Percentiles rank a stretch among this genome's conserved stretches.
Evolutionary conservation across 2,888 invertebrate species (phyloP).

Genomic region (Julus scanicus): DNA sequence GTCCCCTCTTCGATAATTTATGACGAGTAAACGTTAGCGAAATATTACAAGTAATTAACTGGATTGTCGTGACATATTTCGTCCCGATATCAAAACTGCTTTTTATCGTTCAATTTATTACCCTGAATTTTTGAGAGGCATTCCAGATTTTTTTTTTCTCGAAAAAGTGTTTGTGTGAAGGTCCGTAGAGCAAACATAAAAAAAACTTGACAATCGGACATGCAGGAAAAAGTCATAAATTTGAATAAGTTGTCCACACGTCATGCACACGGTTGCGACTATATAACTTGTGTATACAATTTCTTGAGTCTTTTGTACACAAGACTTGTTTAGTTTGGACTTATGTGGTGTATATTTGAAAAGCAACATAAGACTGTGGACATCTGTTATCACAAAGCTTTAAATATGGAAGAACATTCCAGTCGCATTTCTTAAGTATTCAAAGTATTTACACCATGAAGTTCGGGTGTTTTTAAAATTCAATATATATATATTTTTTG

Average conservation of each 20-base stretch:
- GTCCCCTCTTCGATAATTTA: not conserved
- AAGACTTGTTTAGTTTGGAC: too few relatives aligned
- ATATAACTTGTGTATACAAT: too few relatives aligned
- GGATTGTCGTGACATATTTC: slow-evolving; percentile 27
- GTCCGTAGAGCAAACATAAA: not conserved
- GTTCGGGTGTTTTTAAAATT: too few relatives aligned
- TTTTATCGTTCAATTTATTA: slow-evolving; percentile 23
- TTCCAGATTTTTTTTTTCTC: not conserved
- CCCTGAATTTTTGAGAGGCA: not conserved
- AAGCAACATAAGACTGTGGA: too few relatives aligned
- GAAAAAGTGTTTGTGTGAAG: not conserved
- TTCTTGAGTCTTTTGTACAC: too few relatives aligned
- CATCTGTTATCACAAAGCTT: too few relatives aligned
- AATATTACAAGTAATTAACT: slow-evolving; percentile 10
- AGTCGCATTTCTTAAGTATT: too few relatives aligned
- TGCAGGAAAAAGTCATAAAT: slow-evolving; percentile 28
- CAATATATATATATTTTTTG: not conserved
- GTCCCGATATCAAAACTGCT: slow-evolving; percentile 11
- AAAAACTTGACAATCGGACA: not conserved
- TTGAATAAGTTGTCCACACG: slow-evolving; percentile 2
- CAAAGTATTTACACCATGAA: not conserved
- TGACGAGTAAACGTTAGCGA: slow-evolving; percentile 17
- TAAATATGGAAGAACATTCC: too few relatives aligned
- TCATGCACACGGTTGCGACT: too few relatives aligned
- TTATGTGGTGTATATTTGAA: too few relatives aligned